Evolutionary conservation across 2,797 vertebrate species (phyloP).

Genomic region (Amblyopsis hoosieri): DNA sequence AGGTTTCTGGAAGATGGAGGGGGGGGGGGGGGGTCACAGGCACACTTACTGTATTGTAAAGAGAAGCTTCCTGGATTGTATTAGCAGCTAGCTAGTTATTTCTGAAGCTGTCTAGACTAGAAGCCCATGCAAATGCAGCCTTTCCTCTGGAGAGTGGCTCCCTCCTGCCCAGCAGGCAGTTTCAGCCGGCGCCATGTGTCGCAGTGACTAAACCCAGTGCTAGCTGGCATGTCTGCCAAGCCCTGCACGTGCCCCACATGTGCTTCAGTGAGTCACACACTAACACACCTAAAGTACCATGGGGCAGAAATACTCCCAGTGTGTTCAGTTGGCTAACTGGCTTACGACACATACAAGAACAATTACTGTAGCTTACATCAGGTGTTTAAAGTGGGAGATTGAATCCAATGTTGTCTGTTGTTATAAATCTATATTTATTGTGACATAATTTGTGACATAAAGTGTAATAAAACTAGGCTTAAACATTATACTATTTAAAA

Average conservation of each 20-base stretch:
- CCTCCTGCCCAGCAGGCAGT: neutral
- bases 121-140: slow-evolving; percentile 12
- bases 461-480: too few species aligned
- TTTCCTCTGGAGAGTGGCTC: slow-evolving; percentile 16
- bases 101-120: slow-evolving; percentile 23
- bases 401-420: too few species aligned
- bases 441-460: too few species aligned
- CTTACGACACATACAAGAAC: slow-evolving; percentile 5
- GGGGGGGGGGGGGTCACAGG: too few species aligned
- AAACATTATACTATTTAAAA: too few species aligned
- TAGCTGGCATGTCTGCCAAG: slow-evolving; percentile 21
- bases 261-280: slow-evolving; percentile 26
- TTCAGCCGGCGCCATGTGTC: slow-evolving; percentile 4
- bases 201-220: slow-evolving; percentile 31
- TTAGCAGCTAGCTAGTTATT: slow-evolving; percentile 24
- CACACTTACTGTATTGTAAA: too few species aligned
- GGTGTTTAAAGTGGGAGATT: too few species aligned
- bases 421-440: too few species aligned
- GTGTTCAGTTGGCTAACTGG: neutral
- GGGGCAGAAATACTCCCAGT: slow-evolving; percentile 10
- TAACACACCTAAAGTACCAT: neutral
- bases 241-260: slow-evolving; percentile 20
- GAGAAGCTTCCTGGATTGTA: neutral
- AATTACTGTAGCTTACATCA: neutral
- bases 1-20: neutral